Evolutionary conservation across 2,113 vertebrate species (phyloP).

Genomic region (Ariopsis seemanni): DNA sequence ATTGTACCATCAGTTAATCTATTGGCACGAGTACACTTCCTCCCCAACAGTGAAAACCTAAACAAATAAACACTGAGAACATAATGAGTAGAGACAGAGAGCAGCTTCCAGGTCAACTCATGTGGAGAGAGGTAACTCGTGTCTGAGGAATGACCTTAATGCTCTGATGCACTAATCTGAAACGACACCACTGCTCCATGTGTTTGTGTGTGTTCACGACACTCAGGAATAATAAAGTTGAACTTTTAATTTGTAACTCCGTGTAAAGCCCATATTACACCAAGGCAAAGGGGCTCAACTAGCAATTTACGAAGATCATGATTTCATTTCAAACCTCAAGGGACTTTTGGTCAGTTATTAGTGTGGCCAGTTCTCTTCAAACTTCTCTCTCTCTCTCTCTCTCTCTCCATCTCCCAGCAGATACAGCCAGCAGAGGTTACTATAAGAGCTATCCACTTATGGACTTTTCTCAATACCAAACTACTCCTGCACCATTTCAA

Average conservation of each 20-base stretch:
- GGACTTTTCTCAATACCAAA: slow-evolving; percentile 73
- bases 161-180: slow-evolving; percentile 1
- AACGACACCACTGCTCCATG: background rate
- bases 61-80: slow-evolving; percentile 2
- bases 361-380: background rate
- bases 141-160: slow-evolving; percentile 39
- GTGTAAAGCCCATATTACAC: background rate
- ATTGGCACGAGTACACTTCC: background rate
- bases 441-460: slow-evolving; percentile 79
- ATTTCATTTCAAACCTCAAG: background rate
- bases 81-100: slow-evolving; percentile 24
- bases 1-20: background rate
- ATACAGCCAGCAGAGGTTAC: slow-evolving; percentile 76
- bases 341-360: background rate
- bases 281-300: background rate
- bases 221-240: background rate
- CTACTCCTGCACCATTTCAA: slow-evolving; percentile 68
- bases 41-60: background rate
- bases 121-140: slow-evolving; percentile 27
- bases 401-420: slow-evolving; percentile 59
- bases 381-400: background rate
- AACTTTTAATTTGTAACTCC: background rate
- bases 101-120: slow-evolving; percentile 27
- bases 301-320: background rate
- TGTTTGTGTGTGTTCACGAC: background rate